Conservation (phyloP, 2,113 vertebrate species). For the Perca flavescens region DNA sequence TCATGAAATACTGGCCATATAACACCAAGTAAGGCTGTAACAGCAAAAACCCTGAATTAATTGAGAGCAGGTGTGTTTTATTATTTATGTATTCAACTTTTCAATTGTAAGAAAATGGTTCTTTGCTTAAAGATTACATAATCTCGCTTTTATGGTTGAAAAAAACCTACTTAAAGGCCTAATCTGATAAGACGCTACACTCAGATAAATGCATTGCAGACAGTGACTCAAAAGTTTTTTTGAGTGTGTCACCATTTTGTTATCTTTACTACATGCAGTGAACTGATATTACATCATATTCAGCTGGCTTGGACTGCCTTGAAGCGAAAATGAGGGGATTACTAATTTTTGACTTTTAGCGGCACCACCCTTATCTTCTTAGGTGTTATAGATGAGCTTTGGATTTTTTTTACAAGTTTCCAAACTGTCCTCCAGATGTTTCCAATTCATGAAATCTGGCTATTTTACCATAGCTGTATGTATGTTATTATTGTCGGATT, state of each 20-base stretch:
- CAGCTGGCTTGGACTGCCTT: background rate
- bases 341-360: constrained; percentile 26
- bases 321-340: background rate
- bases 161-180: too few species aligned
- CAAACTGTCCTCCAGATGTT: constrained; percentile 37
- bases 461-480: constrained; percentile 10
- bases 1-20: background rate
- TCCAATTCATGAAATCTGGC: constrained; percentile 14
- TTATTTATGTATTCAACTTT: background rate
- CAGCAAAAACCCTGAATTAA: background rate
- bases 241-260: background rate
- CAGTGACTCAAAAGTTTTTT: too few species aligned
- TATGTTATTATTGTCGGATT: constrained; percentile 33
- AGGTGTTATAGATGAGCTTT: constrained; percentile 19
- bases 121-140: background rate
- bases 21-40: background rate
- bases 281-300: background rate
- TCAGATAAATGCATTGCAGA: background rate
- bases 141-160: background rate
- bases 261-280: background rate
- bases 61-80: background rate
- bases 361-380: background rate
- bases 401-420: constrained; percentile 9
- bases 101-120: background rate
- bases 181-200: background rate